Conservation (phyloP, 2,888 invertebrate genomes). For the Tupiocoris notatus region DNA sequence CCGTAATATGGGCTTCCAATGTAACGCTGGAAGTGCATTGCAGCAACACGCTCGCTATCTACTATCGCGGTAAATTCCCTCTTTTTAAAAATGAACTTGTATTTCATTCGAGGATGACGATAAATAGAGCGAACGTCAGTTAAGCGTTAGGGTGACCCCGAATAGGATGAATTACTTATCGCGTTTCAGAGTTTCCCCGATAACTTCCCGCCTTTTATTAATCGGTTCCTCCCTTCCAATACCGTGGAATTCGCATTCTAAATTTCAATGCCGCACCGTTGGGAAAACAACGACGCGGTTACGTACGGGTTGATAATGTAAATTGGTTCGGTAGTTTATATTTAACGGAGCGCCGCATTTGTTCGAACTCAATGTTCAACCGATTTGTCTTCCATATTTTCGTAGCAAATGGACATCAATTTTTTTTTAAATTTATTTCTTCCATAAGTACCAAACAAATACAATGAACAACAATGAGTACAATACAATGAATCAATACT, state of each 20-base stretch:
- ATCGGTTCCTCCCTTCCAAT: background rate
- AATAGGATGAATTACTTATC: background rate
- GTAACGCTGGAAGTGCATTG: background rate
- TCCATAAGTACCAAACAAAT: no score
- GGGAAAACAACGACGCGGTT: background rate
- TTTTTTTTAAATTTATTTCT: no score
- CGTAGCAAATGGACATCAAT: no score
- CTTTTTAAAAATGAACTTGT: background rate
- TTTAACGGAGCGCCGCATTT: no score
- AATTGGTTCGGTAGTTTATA: no score
- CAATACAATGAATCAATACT: no score
- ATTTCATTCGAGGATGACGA: background rate
- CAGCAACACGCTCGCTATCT: background rate
- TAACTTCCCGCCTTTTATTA: background rate
- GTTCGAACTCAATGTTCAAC: no score
- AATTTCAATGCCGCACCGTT: background rate
- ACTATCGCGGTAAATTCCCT: background rate
- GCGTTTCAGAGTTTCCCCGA: background rate
- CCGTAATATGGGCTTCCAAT: background rate
- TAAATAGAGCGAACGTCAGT: background rate
- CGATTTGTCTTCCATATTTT: no score
- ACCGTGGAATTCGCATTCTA: background rate
- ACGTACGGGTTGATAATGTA: no score
- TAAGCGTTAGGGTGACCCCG: background rate
- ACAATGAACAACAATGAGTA: no score